phyloP scores from a whole-genome alignment of 2,797 vertebrate genomes.

The Rhinoraja longicauda region DNA sequence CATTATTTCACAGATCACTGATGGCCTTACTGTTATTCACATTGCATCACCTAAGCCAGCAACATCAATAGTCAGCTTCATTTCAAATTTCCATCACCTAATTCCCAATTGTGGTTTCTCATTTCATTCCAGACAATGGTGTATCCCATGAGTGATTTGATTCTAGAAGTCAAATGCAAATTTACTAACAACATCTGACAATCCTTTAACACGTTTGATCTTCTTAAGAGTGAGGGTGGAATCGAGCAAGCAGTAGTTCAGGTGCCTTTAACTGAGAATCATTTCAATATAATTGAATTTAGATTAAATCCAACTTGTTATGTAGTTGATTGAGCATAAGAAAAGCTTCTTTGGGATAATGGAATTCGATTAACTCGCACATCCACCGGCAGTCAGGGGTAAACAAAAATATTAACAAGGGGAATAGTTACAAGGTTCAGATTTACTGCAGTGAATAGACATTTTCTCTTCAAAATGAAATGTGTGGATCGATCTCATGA shows the following conservation, averaged over 20 bases:
- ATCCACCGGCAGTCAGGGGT: not conserved
- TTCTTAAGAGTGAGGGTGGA: not conserved
- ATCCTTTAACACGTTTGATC: not conserved
- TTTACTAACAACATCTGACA: not conserved
- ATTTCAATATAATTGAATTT: not conserved
- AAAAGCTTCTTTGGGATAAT: not conserved
- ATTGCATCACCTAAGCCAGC: not conserved
- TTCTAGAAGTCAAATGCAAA: not conserved
- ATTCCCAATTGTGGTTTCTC: not conserved
- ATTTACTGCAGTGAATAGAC: not conserved
- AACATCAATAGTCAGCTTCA: not conserved
- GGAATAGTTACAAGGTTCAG: too few species aligned
- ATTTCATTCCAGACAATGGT: not conserved
- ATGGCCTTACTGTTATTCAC: too few species aligned
- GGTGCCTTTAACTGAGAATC: not conserved
- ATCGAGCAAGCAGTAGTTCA: not conserved
- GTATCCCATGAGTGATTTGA: not conserved
- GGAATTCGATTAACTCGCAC: not conserved
- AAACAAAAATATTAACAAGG: not conserved
- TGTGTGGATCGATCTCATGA: not conserved
- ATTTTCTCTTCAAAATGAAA: not conserved
- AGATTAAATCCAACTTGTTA: not conserved
- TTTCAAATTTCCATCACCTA: not conserved
- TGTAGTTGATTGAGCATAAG: not conserved
- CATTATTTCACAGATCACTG: too few species aligned